Percentiles rank a stretch among this genome's conserved stretches.
These are phyloP conservation scores for Pangasius mekongensis DNA, from an alignment of 2,797 vertebrate species.

Conservation along the genomic window DNA sequence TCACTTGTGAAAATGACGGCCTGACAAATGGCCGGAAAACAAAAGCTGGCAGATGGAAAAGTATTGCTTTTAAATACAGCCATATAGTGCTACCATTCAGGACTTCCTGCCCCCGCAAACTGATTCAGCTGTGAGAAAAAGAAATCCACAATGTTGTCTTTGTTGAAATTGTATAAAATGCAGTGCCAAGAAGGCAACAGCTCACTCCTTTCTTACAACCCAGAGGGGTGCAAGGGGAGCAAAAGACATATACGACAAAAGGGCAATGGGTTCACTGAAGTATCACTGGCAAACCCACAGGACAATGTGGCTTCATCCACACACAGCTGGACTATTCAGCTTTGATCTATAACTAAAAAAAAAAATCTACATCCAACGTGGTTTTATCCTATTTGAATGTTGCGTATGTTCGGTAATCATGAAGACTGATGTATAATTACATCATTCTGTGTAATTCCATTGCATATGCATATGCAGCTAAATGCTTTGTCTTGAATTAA, in stretches of 20 bases:
- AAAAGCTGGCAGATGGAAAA: conserved; percentile 39
- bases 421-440: neutral
- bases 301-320: conserved; percentile 48
- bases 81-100: conserved; percentile 54
- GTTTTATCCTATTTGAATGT: neutral
- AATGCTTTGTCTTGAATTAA: neutral
- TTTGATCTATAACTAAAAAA: conserved; percentile 14
- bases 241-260: conserved; percentile 60
- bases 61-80: conserved; percentile 48
- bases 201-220: conserved; percentile 58
- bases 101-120: conserved; percentile 45
- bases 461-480: neutral
- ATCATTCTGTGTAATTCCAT: too few relatives aligned
- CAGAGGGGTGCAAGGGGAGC: conserved; percentile 56
- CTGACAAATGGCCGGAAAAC: conserved; percentile 41
- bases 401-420: neutral
- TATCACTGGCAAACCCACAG: conserved; percentile 52
- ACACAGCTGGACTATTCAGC: conserved; percentile 55
- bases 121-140: conserved; percentile 48
- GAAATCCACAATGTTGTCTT: conserved; percentile 59
- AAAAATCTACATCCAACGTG: neutral
- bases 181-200: conserved; percentile 57
- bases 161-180: conserved; percentile 62
- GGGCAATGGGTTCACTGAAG: conserved; percentile 58
- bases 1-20: conserved; percentile 43